Conservation (phyloP, 2,113 vertebrate genomes). For the Aegotheles bennettii region DNA sequence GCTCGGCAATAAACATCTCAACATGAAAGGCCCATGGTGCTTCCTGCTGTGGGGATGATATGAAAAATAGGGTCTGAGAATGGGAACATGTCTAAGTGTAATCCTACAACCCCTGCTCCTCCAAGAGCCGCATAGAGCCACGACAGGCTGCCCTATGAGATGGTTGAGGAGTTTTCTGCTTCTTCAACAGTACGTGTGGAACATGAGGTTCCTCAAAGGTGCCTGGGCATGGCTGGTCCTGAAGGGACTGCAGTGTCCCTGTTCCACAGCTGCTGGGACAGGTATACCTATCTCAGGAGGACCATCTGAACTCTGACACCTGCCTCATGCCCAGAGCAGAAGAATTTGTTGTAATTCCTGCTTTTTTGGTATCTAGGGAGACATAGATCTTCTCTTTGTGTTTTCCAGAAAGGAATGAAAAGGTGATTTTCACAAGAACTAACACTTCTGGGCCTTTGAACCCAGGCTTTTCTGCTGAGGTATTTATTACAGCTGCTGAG, state of each 20-base stretch:
- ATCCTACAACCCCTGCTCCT: not conserved
- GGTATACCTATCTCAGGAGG: not conserved
- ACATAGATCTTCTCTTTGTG: not conserved
- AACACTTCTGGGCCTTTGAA: not conserved
- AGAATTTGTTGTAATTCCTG: not conserved
- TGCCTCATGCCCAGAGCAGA: not conserved
- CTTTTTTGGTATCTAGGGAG: not conserved
- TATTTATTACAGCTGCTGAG: not conserved
- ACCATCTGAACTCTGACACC: not conserved
- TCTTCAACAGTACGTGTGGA: not conserved
- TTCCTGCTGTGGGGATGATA: not conserved
- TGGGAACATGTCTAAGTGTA: not conserved
- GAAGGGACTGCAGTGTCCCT: not conserved
- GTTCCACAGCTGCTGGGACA: not conserved
- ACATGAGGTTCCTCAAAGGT: not conserved
- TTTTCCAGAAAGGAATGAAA: not conserved
- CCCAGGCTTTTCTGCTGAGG: not conserved
- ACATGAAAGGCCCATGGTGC: fast-evolving
- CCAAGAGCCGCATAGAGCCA: not conserved
- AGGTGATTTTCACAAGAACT: not conserved
- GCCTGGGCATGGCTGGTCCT: not conserved
- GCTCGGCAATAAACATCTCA: not conserved
- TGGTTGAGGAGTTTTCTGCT: fast-evolving
- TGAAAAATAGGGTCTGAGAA: not conserved
- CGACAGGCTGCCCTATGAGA: not conserved